A percentile compares a stretch with the other conserved stretches of the same genome.
phyloP scores from a whole-genome alignment of 1,140 invertebrate genomes.

The Meloidogyne hapla region DNA sequence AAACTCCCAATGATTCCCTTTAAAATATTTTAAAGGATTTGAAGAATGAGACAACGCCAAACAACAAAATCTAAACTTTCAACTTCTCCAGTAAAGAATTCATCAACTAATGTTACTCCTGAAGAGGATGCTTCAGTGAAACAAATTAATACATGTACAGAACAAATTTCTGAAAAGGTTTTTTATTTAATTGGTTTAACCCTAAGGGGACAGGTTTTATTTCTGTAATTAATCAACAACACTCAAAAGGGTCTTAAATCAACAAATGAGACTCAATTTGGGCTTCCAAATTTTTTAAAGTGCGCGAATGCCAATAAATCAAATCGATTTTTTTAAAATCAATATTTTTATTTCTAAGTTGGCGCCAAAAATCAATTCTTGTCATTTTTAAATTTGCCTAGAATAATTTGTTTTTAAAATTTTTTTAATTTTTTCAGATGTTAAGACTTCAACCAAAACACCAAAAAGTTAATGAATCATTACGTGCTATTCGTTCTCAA shows the following conservation, averaged over 20 bases:
- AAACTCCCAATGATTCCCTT: neutral
- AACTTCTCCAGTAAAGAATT: neutral
- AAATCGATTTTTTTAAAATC: neutral
- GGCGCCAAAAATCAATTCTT: neutral
- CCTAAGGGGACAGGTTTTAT: too few species aligned
- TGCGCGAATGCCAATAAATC: too few species aligned
- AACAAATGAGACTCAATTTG: too few species aligned
- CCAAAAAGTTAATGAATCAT: slow-evolving; percentile 46
- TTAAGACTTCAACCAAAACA: slow-evolving; percentile 39
- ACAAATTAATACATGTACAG: neutral
- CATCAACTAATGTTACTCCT: neutral
- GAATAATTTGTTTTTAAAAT: neutral
- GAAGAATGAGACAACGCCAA: neutral
- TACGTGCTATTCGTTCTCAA: slow-evolving; percentile 35
- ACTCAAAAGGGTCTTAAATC: too few species aligned
- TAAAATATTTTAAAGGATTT: neutral
- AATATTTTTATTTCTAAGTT: neutral
- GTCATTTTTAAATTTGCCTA: neutral
- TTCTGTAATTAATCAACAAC: too few species aligned
- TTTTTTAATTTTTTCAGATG: slow-evolving; percentile 30
- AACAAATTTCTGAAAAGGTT: slow-evolving; percentile 2
- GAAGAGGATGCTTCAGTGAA: neutral
- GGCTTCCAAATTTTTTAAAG: too few species aligned
- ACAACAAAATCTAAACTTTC: neutral
- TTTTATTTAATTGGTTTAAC: too few species aligned